Base-by-base conservation (phyloP, 2,113 vertebrate species). In the Epinephelus cyanopodus region DNA sequence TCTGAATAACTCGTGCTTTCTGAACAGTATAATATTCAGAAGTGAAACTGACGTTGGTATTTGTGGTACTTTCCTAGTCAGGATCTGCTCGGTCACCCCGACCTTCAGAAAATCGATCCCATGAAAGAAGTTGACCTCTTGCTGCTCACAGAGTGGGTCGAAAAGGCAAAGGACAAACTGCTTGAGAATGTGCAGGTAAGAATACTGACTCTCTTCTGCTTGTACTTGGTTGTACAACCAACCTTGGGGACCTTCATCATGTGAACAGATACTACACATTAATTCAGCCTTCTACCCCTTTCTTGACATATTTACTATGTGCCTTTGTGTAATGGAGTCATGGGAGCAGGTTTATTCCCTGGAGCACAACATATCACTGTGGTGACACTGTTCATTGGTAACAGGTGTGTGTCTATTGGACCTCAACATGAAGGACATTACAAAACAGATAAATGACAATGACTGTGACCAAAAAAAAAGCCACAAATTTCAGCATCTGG, bases 161-260 rank as follows among this genome's bases (percentile, higher is more conserved):
- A 11, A 9, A 77, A 75, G 2, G 87, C 91, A 33, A 71, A 72
- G 27, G 11, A 37, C 2, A 92, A 88, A 75, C 29, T 93, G 4
- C 58, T 91, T 0, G 6, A 37, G 13, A 25, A 15, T 15, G 56
- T 90, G 14, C 8, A 84, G 92, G 94, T 95, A 67, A 68, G 73
- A 61, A 57, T 9, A 15, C 13, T 0, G 2, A 56, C 6, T 11
- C 13, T 65, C 12, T 39, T n/a, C 10, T 21, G 21, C 21, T 37
- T 29, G 7, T 60, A 17, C 15, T 27, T 27, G 25, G 6, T 54
- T 3, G 2, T 0, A 19, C 50, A 58, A 15, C n/a, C n/a, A n/a
- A n/a, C n/a, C n/a, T n/a, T n/a, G n/a, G n/a, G n/a, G n/a, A 2
- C 33, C 8, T 4, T 62, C 18, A 21, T 11, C 58, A 14, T 15